Evolutionary conservation across 2,113 vertebrate genomes (phyloP).

Genomic region (Halichoerus grypus): DNA sequence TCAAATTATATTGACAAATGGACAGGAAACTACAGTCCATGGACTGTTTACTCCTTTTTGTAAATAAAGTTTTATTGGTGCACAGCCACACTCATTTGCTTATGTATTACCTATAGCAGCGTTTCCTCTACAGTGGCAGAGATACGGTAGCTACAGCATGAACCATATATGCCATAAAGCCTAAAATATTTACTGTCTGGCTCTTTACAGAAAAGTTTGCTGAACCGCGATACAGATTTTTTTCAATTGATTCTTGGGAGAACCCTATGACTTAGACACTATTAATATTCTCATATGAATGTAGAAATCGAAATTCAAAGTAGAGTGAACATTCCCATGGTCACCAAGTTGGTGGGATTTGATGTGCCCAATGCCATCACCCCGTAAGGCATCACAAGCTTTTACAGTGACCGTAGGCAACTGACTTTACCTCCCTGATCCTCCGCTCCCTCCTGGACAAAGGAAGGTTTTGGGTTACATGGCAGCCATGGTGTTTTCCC

Average conservation of each 20-base stretch:
- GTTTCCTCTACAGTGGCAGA: not conserved
- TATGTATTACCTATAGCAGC: fast-evolving
- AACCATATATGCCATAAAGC: not conserved
- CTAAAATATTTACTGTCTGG: not conserved
- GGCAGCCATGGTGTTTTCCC: not conserved
- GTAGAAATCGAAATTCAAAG: conserved; percentile 1
- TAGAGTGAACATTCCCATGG: not conserved
- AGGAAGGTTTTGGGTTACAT: not conserved
- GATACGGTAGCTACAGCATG: not conserved
- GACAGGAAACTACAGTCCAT: not conserved
- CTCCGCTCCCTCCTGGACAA: not conserved
- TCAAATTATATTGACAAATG: not conserved
- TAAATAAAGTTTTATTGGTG: not conserved
- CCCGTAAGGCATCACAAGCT: not conserved
- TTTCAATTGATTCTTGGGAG: not conserved
- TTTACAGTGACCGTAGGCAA: not conserved
- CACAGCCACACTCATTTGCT: not conserved
- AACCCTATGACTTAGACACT: not conserved
- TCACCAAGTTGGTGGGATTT: not conserved
- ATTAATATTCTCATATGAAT: not conserved
- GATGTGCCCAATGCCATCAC: not conserved
- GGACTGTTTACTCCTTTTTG: not conserved
- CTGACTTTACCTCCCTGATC: too few relatives aligned
- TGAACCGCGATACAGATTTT: not conserved
- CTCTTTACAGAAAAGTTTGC: not conserved